Base-by-base conservation (phyloP, 1,140 invertebrate species). In the Dysdera silvatica region DNA sequence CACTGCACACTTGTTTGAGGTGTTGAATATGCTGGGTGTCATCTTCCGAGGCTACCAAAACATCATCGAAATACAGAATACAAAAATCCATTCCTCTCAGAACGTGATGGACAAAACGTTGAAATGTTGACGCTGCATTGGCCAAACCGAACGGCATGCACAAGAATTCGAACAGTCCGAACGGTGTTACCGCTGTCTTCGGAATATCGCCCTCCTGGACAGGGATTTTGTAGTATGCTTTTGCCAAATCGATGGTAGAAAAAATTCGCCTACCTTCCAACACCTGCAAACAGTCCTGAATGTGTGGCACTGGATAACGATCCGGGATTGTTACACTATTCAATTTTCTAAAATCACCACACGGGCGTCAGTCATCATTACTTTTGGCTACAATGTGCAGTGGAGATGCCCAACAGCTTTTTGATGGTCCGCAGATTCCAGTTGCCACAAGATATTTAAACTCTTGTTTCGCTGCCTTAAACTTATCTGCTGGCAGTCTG, bases 51-150 rank as follows among this genome's bases (percentile, higher is more conserved):
- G 56, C 60, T 4, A 51, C 32, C 1, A 54, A 40, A 4, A 60
- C 75, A 65, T 83, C 81, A 62, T 83, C 81, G 0, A 82, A 51
- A 65, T 80, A 83, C 0, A 73, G 67, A 41, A 72, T 69, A 52
- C 35, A 65, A 54, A 75, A 80, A 24, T 71, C 67, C 12, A 72
- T 63, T 14, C 35, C 66, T 0, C 33, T 8, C 2, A 61, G n/a
- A 32, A 70, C 64, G 32, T 68, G 49, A 26, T 70, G 65, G 7
- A 70, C 54, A 31, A 61, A 23, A 8, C 68, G 4, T 54, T 68
- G 67, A 33, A 67, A 70, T 23, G 57, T 70, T 20, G 71, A 69
- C n/a, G 69, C 66, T 14, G 72, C 72, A 52, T 69, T 72, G 16
- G 31, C 37, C 33, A 75, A 66, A 35, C 75, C 74, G 43, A 74